phyloP scores from a whole-genome alignment of 2,113 vertebrate genomes.

The Ia io region DNA sequence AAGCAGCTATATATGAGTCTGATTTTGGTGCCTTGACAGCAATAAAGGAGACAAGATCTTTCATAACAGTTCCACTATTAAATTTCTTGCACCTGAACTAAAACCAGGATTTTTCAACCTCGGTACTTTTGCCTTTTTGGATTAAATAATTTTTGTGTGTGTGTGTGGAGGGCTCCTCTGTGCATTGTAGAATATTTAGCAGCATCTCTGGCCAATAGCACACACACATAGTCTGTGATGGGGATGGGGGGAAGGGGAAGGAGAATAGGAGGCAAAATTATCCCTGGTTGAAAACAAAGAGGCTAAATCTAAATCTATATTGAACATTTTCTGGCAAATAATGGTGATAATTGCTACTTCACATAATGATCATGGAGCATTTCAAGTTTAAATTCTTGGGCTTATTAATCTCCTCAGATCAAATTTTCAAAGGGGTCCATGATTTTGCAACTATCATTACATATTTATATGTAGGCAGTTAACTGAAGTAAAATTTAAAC shows the following conservation, averaged over 20 bases:
- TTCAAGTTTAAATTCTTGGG: slow-evolving; percentile 27
- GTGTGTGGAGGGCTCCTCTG: neutral
- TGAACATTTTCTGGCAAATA: neutral
- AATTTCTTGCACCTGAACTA: neutral
- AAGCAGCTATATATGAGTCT: neutral
- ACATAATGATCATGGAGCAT: neutral
- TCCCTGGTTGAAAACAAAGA: neutral
- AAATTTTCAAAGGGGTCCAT: slow-evolving; percentile 9
- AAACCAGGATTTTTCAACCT: neutral
- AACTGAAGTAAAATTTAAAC: slow-evolving; percentile 36
- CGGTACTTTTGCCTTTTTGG: neutral
- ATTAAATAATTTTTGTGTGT: neutral
- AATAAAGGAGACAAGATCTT: neutral
- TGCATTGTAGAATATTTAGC: neutral
- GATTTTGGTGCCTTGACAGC: neutral
- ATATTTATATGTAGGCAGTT: slow-evolving; percentile 16
- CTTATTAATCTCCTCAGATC: slow-evolving; percentile 19
- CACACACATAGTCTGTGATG: too few relatives aligned
- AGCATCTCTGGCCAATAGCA: neutral
- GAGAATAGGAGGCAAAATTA: neutral
- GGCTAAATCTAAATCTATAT: slow-evolving; percentile 4
- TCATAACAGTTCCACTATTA: neutral
- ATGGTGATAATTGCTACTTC: neutral
- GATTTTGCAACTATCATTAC: slow-evolving; percentile 39
- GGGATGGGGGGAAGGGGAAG: neutral